These are phyloP conservation scores for Limnephilus marmoratus DNA, from an alignment of 2,888 invertebrate genomes.

Conservation along the genomic window DNA sequence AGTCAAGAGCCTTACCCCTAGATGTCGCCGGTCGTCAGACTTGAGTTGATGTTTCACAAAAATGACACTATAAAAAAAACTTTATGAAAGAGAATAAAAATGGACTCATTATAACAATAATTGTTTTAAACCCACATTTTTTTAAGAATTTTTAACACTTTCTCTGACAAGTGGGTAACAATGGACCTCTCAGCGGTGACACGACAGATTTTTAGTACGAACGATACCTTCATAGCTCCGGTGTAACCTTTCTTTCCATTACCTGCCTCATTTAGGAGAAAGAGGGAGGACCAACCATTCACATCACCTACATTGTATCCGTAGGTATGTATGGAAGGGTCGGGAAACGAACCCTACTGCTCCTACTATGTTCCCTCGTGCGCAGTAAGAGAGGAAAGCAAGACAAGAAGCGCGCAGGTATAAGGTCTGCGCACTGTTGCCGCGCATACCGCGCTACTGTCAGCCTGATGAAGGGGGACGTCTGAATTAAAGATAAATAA, in stretches of 20 bases:
- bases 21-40: background rate
- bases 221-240: too few relatives aligned
- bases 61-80: background rate
- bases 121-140: too few relatives aligned
- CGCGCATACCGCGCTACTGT: slow-evolving; percentile 18
- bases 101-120: too few relatives aligned
- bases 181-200: too few relatives aligned
- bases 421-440: slow-evolving; percentile 55
- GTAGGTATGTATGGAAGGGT: background rate
- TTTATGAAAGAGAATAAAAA: too few relatives aligned
- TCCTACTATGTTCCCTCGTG: background rate
- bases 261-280: too few relatives aligned
- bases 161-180: too few relatives aligned
- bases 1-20: too few relatives aligned
- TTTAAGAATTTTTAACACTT: too few relatives aligned
- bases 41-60: background rate
- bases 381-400: background rate
- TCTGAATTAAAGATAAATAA: background rate
- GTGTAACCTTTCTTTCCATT: too few relatives aligned
- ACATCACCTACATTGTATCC: background rate
- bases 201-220: too few relatives aligned
- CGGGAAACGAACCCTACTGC: slow-evolving; percentile 34
- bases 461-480: background rate
- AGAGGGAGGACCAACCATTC: too few relatives aligned
- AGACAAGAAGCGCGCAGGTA: slow-evolving; percentile 45